Conservation (phyloP, 2,888 invertebrate species). For the Hybos culiciformis region DNA sequence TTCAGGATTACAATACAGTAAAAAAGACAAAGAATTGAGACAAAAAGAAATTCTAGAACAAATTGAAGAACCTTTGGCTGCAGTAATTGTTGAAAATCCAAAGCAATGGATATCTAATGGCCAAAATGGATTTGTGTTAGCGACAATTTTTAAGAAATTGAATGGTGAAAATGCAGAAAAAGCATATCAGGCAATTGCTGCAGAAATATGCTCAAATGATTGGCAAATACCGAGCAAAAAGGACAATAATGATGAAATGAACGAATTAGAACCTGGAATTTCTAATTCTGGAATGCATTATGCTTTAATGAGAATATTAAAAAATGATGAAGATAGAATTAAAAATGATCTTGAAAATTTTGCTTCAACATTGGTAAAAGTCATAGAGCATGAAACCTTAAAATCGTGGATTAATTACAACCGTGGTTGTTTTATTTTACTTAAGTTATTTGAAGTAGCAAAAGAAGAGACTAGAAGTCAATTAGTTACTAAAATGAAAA, state of each 20-base stretch:
- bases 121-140: constrained; percentile 52
- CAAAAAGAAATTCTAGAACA: constrained; percentile 54
- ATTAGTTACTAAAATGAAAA: neutral
- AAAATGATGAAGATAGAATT: constrained; percentile 42
- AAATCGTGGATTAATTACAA: neutral
- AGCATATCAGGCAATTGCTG: neutral
- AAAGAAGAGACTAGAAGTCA: neutral
- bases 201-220: constrained; percentile 11
- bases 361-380: constrained; percentile 41
- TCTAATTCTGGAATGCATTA: constrained; percentile 66
- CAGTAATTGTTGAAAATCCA: constrained; percentile 43
- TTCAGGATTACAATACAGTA: constrained; percentile 58
- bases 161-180: constrained; percentile 16
- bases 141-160: constrained; percentile 38
- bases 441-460: neutral
- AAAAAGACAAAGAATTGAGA: constrained; percentile 54
- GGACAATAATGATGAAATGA: constrained; percentile 28
- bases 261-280: constrained; percentile 42
- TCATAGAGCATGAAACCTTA: constrained; percentile 38
- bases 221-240: constrained; percentile 16
- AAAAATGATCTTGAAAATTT: constrained; percentile 39
- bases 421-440: neutral
- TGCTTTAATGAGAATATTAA: constrained; percentile 60
- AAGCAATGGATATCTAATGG: constrained; percentile 54
- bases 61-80: constrained; percentile 45